Conservation (phyloP, 2,797 vertebrate genomes). For the Anolis apletophallus region DNA sequence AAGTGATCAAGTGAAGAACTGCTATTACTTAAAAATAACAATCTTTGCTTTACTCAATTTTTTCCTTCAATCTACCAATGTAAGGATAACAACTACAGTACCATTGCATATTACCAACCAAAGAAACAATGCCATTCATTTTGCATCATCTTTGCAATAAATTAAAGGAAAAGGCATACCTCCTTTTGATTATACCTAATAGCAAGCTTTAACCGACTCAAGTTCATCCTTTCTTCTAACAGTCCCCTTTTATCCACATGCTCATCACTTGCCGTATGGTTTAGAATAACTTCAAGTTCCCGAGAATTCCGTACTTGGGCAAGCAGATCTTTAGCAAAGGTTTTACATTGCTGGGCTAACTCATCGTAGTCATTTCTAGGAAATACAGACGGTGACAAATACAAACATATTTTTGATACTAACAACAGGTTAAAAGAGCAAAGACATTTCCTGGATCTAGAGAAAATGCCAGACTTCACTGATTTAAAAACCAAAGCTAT, state of each 20-base stretch:
- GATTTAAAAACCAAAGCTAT: background rate
- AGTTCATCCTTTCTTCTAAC: constrained; percentile 97
- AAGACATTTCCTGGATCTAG: background rate
- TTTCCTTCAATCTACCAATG: background rate
- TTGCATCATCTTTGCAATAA: constrained; percentile 28
- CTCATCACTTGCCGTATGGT: constrained; percentile 95
- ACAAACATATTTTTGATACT: background rate
- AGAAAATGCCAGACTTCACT: background rate
- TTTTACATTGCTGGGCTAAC: constrained; percentile 97
- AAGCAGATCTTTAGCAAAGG: constrained; percentile 98
- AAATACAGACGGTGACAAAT: constrained; percentile 33
- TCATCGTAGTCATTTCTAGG: constrained; percentile 97
- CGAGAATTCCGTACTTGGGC: constrained; percentile 98
- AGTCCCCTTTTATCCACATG: constrained; percentile 92
- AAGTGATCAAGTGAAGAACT: background rate
- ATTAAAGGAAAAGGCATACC: constrained; percentile 75
- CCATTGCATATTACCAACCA: background rate
- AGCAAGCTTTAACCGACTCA: constrained; percentile 96
- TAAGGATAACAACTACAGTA: background rate
- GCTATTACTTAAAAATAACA: background rate
- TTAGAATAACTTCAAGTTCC: constrained; percentile 97
- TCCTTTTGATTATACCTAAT: constrained; percentile 99
- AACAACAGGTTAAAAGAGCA: background rate
- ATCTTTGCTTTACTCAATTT: background rate
- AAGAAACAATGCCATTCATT: background rate